Base-by-base conservation (phyloP, 2,797 vertebrate species). In the Rhyacichthys aspro region DNA sequence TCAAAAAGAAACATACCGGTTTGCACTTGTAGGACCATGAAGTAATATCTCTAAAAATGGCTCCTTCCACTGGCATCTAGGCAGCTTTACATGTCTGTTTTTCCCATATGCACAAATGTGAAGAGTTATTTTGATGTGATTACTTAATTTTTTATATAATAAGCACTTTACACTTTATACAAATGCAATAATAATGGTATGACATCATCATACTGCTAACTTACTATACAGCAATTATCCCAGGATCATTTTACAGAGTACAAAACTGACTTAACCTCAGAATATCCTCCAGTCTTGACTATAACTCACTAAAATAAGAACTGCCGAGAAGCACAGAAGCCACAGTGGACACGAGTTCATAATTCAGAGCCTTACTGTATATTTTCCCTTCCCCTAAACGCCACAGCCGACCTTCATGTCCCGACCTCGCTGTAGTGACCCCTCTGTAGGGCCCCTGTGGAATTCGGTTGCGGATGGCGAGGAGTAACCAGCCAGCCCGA, bases 351-450 rank as follows among this genome's bases (percentile, higher is more conserved):
- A 57, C 23, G 47, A 65, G 64, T 63, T 66, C 64, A 64, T 17
- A 46, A 59, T 74, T 68, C 14, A 64, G 53, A 62, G 32, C 19
- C 41, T 32, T 1, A 0, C 39, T 63, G 58, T 59, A 43, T 72
- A 33, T 70, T 71, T 67, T 3, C 17, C 34, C 32, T 42, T 17
- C 58, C 44, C 61, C 42, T 64, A 32, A 65, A 68, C 63, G 54
- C 62, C 63, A 46, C 52, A 38, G n/a, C 52, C 59, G 63, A 11
- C 43, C 44, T 46, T 36, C 47, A 6, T 48, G 59, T 57, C 67
- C 48, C 70, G 60, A 72, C 67, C 76, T 70, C 36, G 16, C 18
- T 37, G 48, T 67, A 37, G 55, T 75, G 64, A 76, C 77, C 71
- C 38, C 12, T 7, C 8, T 1, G 8, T 17, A 2, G 16, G 37